Evolutionary conservation across 2,797 vertebrate genomes (phyloP).

Genomic region (Platalea minor): DNA sequence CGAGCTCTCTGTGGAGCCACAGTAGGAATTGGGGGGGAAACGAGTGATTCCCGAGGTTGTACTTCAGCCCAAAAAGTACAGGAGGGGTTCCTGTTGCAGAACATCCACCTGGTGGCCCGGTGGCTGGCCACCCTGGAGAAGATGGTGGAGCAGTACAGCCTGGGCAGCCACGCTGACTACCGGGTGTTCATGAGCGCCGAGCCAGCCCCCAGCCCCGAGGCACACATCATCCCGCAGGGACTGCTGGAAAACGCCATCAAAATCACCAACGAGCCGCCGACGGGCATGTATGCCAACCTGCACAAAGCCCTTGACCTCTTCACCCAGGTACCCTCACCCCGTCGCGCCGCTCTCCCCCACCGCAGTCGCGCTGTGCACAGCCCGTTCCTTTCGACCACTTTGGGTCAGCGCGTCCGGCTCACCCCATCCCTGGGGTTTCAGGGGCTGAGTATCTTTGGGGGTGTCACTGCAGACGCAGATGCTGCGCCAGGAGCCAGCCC

Average conservation of each 20-base stretch:
- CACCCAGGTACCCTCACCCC: slow-evolving; percentile 61
- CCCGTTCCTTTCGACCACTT: accelerated
- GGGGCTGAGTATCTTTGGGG: background rate
- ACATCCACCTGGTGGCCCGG: slow-evolving; percentile 77
- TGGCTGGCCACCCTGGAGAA: slow-evolving; percentile 76
- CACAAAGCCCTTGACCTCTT: slow-evolving; percentile 79
- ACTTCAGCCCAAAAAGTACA: background rate
- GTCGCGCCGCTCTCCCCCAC: accelerated
- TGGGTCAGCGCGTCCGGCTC: accelerated
- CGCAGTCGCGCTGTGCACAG: accelerated
- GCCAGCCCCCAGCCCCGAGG: slow-evolving; percentile 63
- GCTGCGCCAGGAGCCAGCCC: background rate
- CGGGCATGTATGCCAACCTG: slow-evolving; percentile 75
- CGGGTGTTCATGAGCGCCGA: slow-evolving; percentile 74
- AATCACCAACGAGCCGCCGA: slow-evolving; percentile 76
- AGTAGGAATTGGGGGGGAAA: background rate
- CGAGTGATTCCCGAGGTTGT: accelerated
- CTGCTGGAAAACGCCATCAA: slow-evolving; percentile 79
- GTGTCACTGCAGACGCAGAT: background rate
- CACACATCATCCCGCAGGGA: slow-evolving; percentile 77
- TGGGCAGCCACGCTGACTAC: slow-evolving; percentile 65
- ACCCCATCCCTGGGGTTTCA: background rate
- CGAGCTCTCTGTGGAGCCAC: background rate
- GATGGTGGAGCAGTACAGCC: slow-evolving; percentile 67
- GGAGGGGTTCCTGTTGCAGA: slow-evolving; percentile 46